These are phyloP conservation scores for Acronicta leporina DNA, from an alignment of 2,888 invertebrate species.

Conservation along the genomic window DNA sequence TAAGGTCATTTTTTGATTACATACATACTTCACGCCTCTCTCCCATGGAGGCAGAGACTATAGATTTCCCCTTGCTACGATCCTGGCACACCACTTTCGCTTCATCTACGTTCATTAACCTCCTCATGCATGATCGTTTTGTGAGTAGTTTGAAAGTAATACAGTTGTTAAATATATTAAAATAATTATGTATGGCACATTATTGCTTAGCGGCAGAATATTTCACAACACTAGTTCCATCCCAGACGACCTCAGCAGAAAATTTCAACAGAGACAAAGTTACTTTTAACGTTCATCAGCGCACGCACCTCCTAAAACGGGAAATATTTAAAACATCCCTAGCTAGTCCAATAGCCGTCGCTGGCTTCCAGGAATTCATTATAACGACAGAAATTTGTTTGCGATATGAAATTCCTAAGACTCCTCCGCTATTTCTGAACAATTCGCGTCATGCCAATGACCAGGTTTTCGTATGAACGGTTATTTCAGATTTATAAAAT, in stretches of 20 bases:
- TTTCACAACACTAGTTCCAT: too few species aligned
- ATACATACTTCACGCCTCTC: too few species aligned
- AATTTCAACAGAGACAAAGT: constrained; percentile 28
- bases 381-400: constrained; percentile 77
- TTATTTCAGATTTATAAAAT: too few species aligned
- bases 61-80: too few species aligned
- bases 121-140: too few species aligned
- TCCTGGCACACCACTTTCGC: too few species aligned
- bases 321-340: constrained; percentile 52
- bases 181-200: too few species aligned
- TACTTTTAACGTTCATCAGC: constrained; percentile 31
- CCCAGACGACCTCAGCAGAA: constrained; percentile 7
- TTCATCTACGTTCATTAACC: too few species aligned
- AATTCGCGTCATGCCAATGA: constrained; percentile 63
- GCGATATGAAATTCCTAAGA: constrained; percentile 81
- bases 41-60: too few species aligned
- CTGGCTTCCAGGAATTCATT: constrained; percentile 73
- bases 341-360: constrained; percentile 55
- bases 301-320: constrained; percentile 43
- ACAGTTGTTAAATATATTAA: constrained; percentile 65
- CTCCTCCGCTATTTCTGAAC: constrained; percentile 66
- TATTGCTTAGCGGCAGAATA: too few species aligned
- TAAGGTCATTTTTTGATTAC: too few species aligned
- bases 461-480: constrained; percentile 51
- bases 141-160: too few species aligned